A percentile compares a stretch with the other conserved stretches of the same genome.
These are phyloP conservation scores for Argentina silus DNA, from an alignment of 2,797 vertebrate genomes.

Conservation along the genomic window DNA sequence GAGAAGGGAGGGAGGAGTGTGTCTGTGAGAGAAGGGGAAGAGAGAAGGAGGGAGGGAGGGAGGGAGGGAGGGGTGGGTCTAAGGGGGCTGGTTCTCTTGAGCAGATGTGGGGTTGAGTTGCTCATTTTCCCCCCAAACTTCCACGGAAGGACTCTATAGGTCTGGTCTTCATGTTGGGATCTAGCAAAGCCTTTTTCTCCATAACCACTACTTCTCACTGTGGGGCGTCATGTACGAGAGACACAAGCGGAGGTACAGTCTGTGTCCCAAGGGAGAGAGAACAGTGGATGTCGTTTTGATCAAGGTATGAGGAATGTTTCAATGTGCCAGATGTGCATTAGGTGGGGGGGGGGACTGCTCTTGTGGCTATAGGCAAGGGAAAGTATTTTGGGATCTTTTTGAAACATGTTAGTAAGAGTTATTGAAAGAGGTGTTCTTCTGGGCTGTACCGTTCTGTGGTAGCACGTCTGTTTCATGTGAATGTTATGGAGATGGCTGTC, in stretches of 20 bases:
- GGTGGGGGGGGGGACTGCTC: background rate
- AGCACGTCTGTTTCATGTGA: background rate
- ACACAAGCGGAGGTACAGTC: constrained; percentile 92
- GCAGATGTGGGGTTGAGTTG: constrained; percentile 72
- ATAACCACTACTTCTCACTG: background rate
- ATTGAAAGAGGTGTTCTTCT: background rate
- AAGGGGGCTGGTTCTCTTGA: constrained; percentile 63
- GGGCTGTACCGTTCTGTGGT: background rate
- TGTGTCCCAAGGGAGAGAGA: constrained; percentile 90
- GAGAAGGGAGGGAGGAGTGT: constrained; percentile 52
- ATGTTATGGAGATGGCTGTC: constrained; percentile 3
- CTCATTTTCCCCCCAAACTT: constrained; percentile 49
- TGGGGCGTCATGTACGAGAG: constrained; percentile 90
- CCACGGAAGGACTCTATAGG: constrained; percentile 3
- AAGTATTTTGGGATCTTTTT: background rate
- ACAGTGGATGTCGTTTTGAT: constrained; percentile 92
- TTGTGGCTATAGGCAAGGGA: background rate
- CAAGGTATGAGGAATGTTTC: constrained; percentile 84
- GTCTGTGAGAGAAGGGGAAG: constrained; percentile 6
- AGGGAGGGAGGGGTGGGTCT: constrained; percentile 60
- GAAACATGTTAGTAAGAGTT: background rate
- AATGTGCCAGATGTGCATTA: background rate
- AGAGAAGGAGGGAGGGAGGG: constrained; percentile 31
- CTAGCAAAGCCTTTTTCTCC: background rate
- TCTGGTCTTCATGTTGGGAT: constrained; percentile 64